Conservation (phyloP, 2,113 vertebrate species). For the Gymnobelideus leadbeateri region DNA sequence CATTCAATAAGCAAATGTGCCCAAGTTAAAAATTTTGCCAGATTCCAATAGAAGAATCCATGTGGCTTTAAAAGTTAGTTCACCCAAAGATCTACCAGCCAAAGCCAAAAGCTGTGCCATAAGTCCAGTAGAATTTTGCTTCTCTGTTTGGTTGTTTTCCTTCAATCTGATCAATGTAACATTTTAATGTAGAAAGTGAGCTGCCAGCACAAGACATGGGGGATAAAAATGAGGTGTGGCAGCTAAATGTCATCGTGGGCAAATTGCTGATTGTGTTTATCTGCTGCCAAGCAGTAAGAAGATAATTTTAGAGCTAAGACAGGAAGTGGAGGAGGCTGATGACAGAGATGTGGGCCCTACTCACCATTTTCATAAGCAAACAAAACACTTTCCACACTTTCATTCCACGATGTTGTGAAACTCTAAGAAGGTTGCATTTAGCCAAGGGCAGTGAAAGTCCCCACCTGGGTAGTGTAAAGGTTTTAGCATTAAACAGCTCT, state of each 20-base stretch:
- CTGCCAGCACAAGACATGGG: background rate
- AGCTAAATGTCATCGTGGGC: constrained; percentile 47
- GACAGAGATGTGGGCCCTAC: constrained; percentile 33
- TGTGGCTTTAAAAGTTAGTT: background rate
- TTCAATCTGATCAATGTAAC: background rate
- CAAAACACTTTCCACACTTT: constrained; percentile 26
- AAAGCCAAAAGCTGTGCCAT: background rate
- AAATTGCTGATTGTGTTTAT: constrained; percentile 50
- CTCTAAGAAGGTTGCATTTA: background rate
- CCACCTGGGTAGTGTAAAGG: background rate
- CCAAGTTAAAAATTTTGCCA: background rate
- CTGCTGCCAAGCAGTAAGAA: constrained; percentile 25
- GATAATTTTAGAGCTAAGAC: constrained; percentile 54
- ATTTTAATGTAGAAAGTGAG: constrained; percentile 52
- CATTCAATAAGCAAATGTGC: background rate
- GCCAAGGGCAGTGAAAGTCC: background rate
- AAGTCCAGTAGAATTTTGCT: background rate
- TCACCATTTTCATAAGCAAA: constrained; percentile 17
- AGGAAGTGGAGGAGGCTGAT: constrained; percentile 54
- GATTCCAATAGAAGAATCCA: background rate
- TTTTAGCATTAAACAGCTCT: background rate
- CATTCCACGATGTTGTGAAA: rapidly evolving
- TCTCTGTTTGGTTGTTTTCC: constrained; percentile 39
- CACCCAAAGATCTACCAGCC: background rate
- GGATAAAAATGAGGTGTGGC: constrained; percentile 29